Conservation (phyloP, 1,140 invertebrate genomes). For the Octopus sinensis region DNA sequence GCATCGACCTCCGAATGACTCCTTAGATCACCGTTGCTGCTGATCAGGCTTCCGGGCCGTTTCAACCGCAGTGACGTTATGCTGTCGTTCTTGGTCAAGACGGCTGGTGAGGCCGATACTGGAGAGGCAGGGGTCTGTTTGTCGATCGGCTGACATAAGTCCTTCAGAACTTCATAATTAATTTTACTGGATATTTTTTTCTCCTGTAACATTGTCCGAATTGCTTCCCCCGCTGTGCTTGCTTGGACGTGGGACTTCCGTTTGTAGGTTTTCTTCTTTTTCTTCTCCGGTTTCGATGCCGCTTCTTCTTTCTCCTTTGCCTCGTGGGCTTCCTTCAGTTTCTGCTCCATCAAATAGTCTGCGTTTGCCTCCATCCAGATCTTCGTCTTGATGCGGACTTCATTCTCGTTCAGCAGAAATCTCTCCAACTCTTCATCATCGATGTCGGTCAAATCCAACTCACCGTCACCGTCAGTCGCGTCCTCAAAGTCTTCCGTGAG, state of each 20-base stretch:
- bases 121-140: neutral
- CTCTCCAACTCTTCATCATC: conserved; percentile 85
- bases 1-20: neutral
- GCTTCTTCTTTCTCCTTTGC: conserved; percentile 63
- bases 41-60: neutral
- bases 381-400: conserved; percentile 73
- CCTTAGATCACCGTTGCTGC: neutral
- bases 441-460: conserved; percentile 76
- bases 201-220: conserved; percentile 90
- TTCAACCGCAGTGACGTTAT: neutral
- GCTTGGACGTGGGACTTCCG: conserved; percentile 60
- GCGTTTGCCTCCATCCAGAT: conserved; percentile 84
- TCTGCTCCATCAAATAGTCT: conserved; percentile 76
- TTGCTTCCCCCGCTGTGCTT: conserved; percentile 82
- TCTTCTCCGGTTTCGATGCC: conserved; percentile 56
- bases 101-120: neutral
- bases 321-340: conserved; percentile 74
- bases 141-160: conserved; percentile 57
- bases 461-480: conserved; percentile 56
- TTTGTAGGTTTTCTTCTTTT: conserved; percentile 35
- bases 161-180: conserved; percentile 93
- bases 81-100: neutral
- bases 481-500: conserved; percentile 31
- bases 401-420: conserved; percentile 80
- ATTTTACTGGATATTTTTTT: conserved; percentile 95